Base-by-base conservation (phyloP, 2,888 invertebrate species). In the Rhingia rostrata region DNA sequence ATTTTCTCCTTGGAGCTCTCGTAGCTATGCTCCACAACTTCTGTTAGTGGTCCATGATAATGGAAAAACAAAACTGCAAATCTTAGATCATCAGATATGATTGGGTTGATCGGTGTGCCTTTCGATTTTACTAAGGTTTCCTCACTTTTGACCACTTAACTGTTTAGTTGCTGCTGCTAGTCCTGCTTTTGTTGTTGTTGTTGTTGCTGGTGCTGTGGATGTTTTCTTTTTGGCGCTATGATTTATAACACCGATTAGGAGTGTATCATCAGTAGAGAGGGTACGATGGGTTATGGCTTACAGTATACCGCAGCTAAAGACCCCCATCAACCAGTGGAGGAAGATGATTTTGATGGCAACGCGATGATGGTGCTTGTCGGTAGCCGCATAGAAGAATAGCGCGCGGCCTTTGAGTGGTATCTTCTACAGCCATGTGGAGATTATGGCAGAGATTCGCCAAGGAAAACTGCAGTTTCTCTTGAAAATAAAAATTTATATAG, bases 221-320 rank as follows among this genome's bases (percentile, higher is more conserved):
- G 66, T n/a, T 41, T 53, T 66, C 43, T 43, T 54, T 63, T 67
- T 74, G 67, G 63, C 33, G 43, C 63, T 63, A 53, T 82, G 81
- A 82, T 82, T 82, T 82, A 82, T 77, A 82, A 77, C 81, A 77
- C 70, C 81, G 81, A 82, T 82, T 82, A 77, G 66, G 81, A 77
- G 70, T 77, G 70, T 70, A 75, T 81, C 75, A 77, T 70, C 75
- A 14, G 64, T 43, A 14, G 4, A 54, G 58, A 10, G 64, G 51
- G 45, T 30, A 22, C 7, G 72, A 64, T 12, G 45, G 32, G 45
- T 47, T 39, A 54, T 45, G 72, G 53, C 22, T 22, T 53, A 60
- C 43, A 41, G 1, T 22, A 22, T 22, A 2, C 22, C 35, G 30
- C 32, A 45, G 39, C 54, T 7, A 12, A 14, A 41, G 32, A 61